These are phyloP conservation scores for Drosophila bocki DNA, from an alignment of 1,140 invertebrate species.

Conservation along the genomic window DNA sequence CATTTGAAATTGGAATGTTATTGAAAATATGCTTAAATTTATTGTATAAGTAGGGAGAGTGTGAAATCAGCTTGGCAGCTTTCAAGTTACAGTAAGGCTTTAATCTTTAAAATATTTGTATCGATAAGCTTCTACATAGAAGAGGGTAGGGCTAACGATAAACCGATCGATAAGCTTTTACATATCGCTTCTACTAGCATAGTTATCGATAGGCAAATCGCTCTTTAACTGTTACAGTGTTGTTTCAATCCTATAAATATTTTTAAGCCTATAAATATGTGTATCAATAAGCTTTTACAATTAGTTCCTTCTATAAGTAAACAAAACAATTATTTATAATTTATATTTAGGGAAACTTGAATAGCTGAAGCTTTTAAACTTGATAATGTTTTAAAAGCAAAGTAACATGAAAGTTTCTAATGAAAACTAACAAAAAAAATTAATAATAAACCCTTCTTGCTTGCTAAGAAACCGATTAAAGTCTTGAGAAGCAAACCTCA, in stretches of 20 bases:
- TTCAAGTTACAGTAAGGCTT: neutral
- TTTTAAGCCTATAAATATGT: too few relatives aligned
- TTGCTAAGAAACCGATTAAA: neutral
- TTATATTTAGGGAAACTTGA: neutral
- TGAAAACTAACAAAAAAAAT: too few relatives aligned
- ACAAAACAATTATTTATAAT: too few relatives aligned
- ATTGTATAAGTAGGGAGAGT: neutral
- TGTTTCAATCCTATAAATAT: too few relatives aligned
- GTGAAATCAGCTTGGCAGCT: slow-evolving; percentile 4
- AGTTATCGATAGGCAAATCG: neutral
- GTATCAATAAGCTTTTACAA: too few relatives aligned
- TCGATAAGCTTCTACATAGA: neutral
- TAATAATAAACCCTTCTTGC: neutral
- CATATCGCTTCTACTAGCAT: neutral
- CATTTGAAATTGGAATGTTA: slow-evolving; percentile 31
- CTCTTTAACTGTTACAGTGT: too few relatives aligned
- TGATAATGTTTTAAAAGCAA: neutral
- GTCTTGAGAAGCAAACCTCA: neutral
- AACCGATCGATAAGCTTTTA: too few relatives aligned
- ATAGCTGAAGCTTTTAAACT: too few relatives aligned
- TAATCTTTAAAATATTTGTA: neutral
- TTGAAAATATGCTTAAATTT: slow-evolving; percentile 6
- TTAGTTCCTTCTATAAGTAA: too few relatives aligned
- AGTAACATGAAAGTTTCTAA: too few relatives aligned
- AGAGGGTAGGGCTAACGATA: too few relatives aligned